phyloP scores from a whole-genome alignment of 1,140 invertebrate genomes.

The Hydropsyche tenuis region DNA sequence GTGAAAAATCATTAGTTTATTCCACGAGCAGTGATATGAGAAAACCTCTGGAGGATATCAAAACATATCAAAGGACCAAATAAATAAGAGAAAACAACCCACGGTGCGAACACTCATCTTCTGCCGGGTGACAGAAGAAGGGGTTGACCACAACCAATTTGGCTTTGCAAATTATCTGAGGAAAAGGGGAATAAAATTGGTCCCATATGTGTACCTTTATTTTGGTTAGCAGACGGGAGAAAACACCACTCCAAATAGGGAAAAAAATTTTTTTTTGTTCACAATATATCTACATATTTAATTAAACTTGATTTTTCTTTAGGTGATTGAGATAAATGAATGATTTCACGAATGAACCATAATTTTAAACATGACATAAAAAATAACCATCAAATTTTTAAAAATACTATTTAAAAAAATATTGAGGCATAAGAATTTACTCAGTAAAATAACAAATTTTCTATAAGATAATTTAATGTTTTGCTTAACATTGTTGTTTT shows the following conservation, averaged over 20 bases:
- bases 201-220: slow-evolving; percentile 50
- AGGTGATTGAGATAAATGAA: too few species aligned
- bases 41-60: slow-evolving; percentile 40
- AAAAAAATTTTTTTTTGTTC: background rate
- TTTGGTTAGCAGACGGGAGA: slow-evolving; percentile 2
- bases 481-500: background rate
- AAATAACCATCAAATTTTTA: too few species aligned
- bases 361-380: too few species aligned
- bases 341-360: too few species aligned
- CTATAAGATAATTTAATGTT: background rate
- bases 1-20: too few species aligned
- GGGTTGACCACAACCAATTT: slow-evolving; percentile 50
- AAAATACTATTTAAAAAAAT: too few species aligned
- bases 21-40: background rate
- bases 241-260: background rate
- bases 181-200: slow-evolving; percentile 47
- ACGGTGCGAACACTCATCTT: slow-evolving; percentile 40
- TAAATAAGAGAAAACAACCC: slow-evolving; percentile 42
- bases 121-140: slow-evolving; percentile 35
- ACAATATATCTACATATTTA: too few species aligned
- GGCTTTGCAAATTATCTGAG: slow-evolving; percentile 50
- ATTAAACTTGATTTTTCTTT: too few species aligned
- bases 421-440: too few species aligned
- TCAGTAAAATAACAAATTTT: too few species aligned
- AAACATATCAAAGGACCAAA: slow-evolving; percentile 47